Evolutionary conservation across 2,113 vertebrate genomes (phyloP).

Genomic region (Tautogolabrus adspersus): DNA sequence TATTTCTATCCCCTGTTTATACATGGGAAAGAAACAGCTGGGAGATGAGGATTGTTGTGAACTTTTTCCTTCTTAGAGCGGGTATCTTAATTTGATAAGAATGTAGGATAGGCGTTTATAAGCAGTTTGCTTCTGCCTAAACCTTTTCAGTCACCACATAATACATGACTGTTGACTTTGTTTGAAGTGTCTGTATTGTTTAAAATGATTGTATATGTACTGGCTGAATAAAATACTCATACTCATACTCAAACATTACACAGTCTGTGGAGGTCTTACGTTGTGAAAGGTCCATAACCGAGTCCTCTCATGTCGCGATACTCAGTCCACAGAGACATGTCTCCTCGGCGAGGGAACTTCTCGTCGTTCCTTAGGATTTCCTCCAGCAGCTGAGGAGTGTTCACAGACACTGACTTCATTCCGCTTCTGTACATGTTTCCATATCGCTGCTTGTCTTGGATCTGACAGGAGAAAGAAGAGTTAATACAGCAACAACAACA

Average conservation of each 20-base stretch:
- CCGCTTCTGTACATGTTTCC: slow-evolving; percentile 88
- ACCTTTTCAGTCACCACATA: too few relatives aligned
- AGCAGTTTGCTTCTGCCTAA: too few relatives aligned
- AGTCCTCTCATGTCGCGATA: slow-evolving; percentile 85
- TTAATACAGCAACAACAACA: not conserved
- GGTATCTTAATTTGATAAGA: too few relatives aligned
- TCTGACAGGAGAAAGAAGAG: slow-evolving; percentile 42
- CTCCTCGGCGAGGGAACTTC: slow-evolving; percentile 87
- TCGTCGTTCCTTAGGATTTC: slow-evolving; percentile 91
- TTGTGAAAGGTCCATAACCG: slow-evolving; percentile 91
- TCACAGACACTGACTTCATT: slow-evolving; percentile 78
- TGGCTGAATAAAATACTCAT: too few relatives aligned
- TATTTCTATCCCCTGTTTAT: not conserved
- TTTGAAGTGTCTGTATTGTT: too few relatives aligned
- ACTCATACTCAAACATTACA: too few relatives aligned
- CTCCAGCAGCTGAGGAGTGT: slow-evolving; percentile 87
- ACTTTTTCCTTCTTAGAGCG: too few relatives aligned
- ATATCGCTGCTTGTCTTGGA: slow-evolving; percentile 84
- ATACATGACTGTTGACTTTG: too few relatives aligned
- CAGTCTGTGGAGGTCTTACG: slow-evolving; percentile 80
- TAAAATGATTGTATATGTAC: too few relatives aligned
- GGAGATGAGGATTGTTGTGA: not conserved
- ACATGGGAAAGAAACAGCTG: not conserved
- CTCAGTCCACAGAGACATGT: slow-evolving; percentile 91
- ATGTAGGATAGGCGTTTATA: too few relatives aligned